Evolutionary conservation across 2,797 vertebrate species (phyloP), one percentile per base, ranked within the genome.

Genomic region (Manis pentadactyla): DNA sequence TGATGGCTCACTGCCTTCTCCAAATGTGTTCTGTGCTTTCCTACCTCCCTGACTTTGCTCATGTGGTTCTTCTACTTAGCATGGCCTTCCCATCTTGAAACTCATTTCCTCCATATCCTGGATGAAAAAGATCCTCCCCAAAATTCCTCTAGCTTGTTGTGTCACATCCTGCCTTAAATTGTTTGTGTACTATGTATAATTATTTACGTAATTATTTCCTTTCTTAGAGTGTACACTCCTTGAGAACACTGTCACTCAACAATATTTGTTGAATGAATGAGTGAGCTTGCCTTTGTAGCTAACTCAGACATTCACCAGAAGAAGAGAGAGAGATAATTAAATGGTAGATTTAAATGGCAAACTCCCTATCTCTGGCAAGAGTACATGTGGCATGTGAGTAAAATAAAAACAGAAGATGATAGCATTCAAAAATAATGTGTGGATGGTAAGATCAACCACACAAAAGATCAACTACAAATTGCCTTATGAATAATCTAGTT

Each of bases 241-340:
- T 75, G 64, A 75, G 29, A 90, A 87, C 12, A 57, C 17, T 68
- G 49, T 82, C 87, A 71, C 55, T 82, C 74, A 92, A 7, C 13
- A 46, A 57, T 78, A 51, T 90, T 97, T 94, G 90, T 68, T 85
- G 94, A 96, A 68, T 77, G 63, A 92, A 66, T 14, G 2, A 85
- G 68, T n/a, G 49, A 91, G 53, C 37, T 89, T 85, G n/a, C 46
- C 37, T 94, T 61, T 51, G 27, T n/a, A 87, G 66, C 61, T 95
- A 79, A 91, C 37, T 75, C 53, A 85, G 46, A 74, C 37, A 34
- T 68, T 93, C 46, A 31, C n/a, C 42, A 73, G 37, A 90, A 83
- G 59, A 91, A 66, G 71, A 31, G 85, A 85, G 64, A 94, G 51
- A 46, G n/a, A 13, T 63, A 57, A 93, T 79, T 93, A 95, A 90